These are phyloP conservation scores for Tricholaema leucomelas DNA, from an alignment of 2,113 vertebrate genomes.

Conservation along the genomic window DNA sequence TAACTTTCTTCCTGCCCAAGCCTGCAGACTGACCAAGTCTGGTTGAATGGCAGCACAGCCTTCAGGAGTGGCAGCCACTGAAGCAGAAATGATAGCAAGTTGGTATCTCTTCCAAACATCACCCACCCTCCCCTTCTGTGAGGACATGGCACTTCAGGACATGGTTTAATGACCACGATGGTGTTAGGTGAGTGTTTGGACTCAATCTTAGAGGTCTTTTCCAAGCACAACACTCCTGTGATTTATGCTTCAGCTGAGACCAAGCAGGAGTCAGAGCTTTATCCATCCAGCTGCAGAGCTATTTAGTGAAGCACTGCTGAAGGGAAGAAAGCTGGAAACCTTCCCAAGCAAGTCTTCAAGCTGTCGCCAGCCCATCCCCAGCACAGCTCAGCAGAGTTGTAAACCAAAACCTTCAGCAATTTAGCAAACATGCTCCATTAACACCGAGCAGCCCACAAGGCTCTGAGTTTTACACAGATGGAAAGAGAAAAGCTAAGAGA, in stretches of 20 bases:
- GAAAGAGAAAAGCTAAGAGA: background rate
- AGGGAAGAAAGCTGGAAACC: background rate
- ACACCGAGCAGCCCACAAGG: background rate
- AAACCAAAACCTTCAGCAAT: slow-evolving; percentile 1
- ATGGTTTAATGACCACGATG: no score
- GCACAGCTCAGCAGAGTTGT: background rate
- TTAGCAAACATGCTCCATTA: background rate
- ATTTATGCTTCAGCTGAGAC: background rate
- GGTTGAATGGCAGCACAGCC: no score
- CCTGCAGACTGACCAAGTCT: no score
- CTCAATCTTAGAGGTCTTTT: no score
- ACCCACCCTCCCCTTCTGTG: no score
- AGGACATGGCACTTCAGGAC: no score
- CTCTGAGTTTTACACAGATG: background rate
- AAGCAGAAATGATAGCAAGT: no score
- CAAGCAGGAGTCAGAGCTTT: background rate
- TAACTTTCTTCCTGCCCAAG: no score
- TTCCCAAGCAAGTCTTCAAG: background rate
- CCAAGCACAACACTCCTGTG: background rate
- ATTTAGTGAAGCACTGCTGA: background rate
- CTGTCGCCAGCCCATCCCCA: background rate
- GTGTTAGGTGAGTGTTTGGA: no score
- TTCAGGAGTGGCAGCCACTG: no score
- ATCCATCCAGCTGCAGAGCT: background rate
- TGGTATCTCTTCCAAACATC: no score